Evolutionary conservation across 2,113 vertebrate genomes (phyloP).

Genomic region (Pterocles gutturalis): DNA sequence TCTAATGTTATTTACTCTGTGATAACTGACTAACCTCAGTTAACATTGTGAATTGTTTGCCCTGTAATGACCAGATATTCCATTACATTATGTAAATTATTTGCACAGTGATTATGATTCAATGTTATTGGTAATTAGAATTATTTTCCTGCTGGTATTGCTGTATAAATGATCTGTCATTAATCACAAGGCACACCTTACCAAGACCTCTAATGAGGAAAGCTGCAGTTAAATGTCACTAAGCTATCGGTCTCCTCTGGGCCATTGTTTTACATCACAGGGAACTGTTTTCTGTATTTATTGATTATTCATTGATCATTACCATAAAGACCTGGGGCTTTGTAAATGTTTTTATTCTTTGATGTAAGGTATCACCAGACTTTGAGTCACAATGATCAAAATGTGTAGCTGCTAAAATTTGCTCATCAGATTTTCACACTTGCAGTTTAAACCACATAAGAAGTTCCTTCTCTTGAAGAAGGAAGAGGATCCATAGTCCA

Average conservation of each 20-base stretch:
- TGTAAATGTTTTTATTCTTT: not conserved
- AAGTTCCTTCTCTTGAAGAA: not conserved
- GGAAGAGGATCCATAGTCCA: not conserved
- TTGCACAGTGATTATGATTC: constrained; percentile 73
- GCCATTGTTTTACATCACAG: not conserved
- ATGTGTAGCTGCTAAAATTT: not conserved
- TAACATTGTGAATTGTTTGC: constrained; percentile 70
- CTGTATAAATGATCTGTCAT: constrained; percentile 40
- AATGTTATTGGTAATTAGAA: constrained; percentile 68
- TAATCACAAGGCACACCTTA: constrained; percentile 59
- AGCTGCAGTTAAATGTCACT: not conserved
- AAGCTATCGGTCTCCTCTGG: not conserved
- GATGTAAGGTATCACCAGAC: not conserved
- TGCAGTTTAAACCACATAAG: not conserved
- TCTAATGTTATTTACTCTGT: constrained; percentile 70
- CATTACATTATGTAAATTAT: constrained; percentile 74
- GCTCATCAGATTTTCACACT: not conserved
- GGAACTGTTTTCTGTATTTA: not conserved
- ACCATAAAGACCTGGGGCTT: not conserved
- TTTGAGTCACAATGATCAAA: not conserved
- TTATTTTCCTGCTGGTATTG: constrained; percentile 68
- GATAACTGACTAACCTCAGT: constrained; percentile 68
- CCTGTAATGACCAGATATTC: constrained; percentile 69
- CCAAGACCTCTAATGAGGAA: constrained; percentile 30
- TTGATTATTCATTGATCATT: not conserved